Conservation (phyloP, 2,113 vertebrate genomes). For the Seriola dumerili region DNA sequence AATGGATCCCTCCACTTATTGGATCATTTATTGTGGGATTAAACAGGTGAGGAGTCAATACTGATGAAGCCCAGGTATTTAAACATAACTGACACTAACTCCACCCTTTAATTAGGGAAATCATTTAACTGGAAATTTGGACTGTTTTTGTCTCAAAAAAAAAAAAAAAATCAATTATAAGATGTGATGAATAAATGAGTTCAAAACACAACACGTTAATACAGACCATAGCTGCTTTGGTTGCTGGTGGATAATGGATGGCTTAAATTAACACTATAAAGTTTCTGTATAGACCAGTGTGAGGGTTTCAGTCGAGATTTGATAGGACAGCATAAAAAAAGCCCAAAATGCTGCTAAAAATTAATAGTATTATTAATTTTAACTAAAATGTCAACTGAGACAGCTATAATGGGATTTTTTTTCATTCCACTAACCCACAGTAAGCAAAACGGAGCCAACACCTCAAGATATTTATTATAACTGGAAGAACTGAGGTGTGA, state of each 20-base stretch:
- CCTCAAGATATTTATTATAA: slow-evolving; percentile 11
- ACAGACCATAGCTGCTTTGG: neutral
- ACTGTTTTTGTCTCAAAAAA: neutral
- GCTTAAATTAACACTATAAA: neutral
- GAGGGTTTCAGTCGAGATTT: neutral
- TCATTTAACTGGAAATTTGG: slow-evolving; percentile 1
- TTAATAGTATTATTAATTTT: neutral
- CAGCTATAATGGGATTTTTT: neutral
- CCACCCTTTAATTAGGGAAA: slow-evolving; percentile 20
- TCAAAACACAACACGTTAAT: slow-evolving; percentile 35
- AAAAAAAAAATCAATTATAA: neutral
- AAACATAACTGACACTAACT: slow-evolving; percentile 16
- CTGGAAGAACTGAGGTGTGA: slow-evolving; percentile 5
- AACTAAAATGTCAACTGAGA: slow-evolving; percentile 11
- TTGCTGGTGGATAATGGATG: neutral
- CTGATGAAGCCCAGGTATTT: slow-evolving; percentile 16
- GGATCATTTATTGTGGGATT: slow-evolving; percentile 17
- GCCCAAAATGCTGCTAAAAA: neutral
- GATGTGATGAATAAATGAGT: slow-evolving; percentile 21
- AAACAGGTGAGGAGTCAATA: neutral
- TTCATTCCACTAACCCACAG: slow-evolving; percentile 5
- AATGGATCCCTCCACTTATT: slow-evolving; percentile 29
- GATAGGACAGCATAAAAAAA: neutral
- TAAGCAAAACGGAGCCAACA: slow-evolving; percentile 28
- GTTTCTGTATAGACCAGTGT: neutral